Evolutionary conservation across 2,113 vertebrate species (phyloP), one percentile per base, ranked within the genome.

Genomic region (Nansenia antarctica): DNA sequence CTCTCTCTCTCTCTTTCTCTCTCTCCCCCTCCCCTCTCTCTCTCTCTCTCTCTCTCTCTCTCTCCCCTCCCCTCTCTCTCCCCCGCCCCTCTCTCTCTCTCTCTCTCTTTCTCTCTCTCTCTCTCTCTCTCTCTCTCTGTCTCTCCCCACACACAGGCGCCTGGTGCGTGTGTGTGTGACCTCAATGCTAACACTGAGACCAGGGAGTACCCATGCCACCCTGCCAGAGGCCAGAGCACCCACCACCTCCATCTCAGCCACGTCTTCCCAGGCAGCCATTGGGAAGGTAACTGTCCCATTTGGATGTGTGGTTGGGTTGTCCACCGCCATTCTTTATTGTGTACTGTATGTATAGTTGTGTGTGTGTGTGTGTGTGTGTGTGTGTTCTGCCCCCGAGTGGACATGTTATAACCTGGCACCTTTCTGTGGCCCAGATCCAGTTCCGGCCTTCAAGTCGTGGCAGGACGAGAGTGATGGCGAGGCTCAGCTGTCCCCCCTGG

Each of bases 371-470:
- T 58, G 3, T 31, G 55, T 58, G 27, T 58, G 5, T 58, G 22
- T 55, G 24, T 55, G 53, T 55, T 20, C 24, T 29, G 52, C 11
- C 24, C 7, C 8, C 20, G 18, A 27, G 1, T 57, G 53, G n/a
- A 9, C 29, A 3, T 18, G 55, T 31, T 58, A 18, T 4, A 0
- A 6, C 3, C 14, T 15, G 9, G 15, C 11, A 18, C 55, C 26
- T 9, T 14, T 29, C 24, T 64, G 22, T 57, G 52, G 86, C 88
- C 31, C 88, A 99, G 96, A 98, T 81, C 96, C 97, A 0, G 93
- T 99, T 87, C 96, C 96, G 73, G 96, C 95, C 79, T 98, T 93
- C 88, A 96, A 96, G 82, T 95, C 95, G 77, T 99, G 97, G 97
- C 96, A 98, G 87, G 95, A 96, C 45, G 97, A 98, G 77, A 92